Evolutionary conservation across 2,113 vertebrate genomes (phyloP).

Genomic region (Stercorarius parasiticus): DNA sequence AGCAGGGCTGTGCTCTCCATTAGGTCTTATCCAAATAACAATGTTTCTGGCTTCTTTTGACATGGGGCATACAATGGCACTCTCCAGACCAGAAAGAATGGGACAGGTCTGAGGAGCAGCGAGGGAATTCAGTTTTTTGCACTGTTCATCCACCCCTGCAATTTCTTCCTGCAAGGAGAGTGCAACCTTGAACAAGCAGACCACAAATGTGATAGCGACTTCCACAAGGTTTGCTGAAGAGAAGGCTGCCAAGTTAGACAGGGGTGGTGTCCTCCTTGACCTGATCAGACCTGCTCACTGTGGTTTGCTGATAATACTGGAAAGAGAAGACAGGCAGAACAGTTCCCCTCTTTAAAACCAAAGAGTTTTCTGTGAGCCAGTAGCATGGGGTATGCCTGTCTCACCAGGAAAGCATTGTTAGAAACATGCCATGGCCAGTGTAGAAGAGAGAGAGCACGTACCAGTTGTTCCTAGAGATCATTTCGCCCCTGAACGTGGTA

Average conservation of each 20-base stretch:
- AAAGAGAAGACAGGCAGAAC: neutral
- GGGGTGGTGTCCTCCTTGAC: neutral
- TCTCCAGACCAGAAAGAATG: neutral
- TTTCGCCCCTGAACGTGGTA: neutral
- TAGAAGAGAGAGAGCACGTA: neutral
- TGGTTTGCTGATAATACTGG: neutral
- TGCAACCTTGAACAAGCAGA: neutral
- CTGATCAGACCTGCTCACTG: neutral
- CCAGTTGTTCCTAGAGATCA: conserved; percentile 35
- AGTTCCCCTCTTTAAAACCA: neutral
- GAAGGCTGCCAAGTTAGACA: neutral
- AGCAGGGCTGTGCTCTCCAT: neutral
- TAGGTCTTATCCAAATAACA: neutral
- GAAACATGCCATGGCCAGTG: neutral
- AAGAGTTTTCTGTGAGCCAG: neutral
- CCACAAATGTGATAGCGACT: neutral
- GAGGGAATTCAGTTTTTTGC: neutral
- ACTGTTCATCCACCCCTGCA: neutral
- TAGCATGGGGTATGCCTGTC: neutral
- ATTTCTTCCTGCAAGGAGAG: neutral
- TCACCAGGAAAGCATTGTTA: neutral
- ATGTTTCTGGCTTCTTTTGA: neutral
- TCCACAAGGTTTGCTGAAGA: neutral
- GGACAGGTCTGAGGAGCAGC: neutral
- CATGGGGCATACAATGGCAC: too few relatives aligned